phyloP scores from a whole-genome alignment of 2,888 invertebrate species.

The Hypolimnas misippus region DNA sequence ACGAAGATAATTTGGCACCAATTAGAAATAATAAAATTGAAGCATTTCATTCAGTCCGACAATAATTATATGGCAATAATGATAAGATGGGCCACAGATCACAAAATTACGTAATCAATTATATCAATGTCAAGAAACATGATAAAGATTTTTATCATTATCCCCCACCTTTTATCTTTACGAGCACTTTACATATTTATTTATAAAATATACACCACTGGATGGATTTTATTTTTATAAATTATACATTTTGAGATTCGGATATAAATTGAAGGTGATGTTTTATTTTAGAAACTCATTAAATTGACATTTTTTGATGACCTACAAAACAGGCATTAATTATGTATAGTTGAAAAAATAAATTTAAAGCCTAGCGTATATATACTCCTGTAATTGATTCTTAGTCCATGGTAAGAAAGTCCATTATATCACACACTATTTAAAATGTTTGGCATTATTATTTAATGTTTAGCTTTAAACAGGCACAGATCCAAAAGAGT shows the following conservation, averaged over 20 bases:
- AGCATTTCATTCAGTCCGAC: slow-evolving; percentile 2
- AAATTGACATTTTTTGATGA: too few relatives aligned
- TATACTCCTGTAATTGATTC: too few relatives aligned
- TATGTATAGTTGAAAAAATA: too few relatives aligned
- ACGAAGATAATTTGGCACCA: slow-evolving; percentile 22
- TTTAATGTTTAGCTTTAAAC: too few relatives aligned
- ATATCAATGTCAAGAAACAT: background rate
- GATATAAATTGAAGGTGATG: too few relatives aligned
- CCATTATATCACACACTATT: too few relatives aligned
- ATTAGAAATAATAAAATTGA: slow-evolving; percentile 11
- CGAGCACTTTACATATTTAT: slow-evolving; percentile 1
- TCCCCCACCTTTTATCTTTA: background rate
- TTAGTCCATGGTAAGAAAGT: too few relatives aligned
- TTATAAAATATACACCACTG: background rate
- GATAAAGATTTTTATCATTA: background rate
- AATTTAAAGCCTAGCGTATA: too few relatives aligned
- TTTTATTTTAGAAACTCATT: too few relatives aligned
- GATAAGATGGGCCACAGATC: slow-evolving; percentile 15
- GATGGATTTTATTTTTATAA: slow-evolving; percentile 6
- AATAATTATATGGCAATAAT: background rate
- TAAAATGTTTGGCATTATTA: too few relatives aligned
- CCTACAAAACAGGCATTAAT: too few relatives aligned
- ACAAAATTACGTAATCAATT: background rate
- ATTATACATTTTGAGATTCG: background rate
- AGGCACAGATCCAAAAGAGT: too few relatives aligned